These are phyloP conservation scores for Arizona elegans DNA, from an alignment of 2,113 vertebrate genomes.

Conservation along the genomic window DNA sequence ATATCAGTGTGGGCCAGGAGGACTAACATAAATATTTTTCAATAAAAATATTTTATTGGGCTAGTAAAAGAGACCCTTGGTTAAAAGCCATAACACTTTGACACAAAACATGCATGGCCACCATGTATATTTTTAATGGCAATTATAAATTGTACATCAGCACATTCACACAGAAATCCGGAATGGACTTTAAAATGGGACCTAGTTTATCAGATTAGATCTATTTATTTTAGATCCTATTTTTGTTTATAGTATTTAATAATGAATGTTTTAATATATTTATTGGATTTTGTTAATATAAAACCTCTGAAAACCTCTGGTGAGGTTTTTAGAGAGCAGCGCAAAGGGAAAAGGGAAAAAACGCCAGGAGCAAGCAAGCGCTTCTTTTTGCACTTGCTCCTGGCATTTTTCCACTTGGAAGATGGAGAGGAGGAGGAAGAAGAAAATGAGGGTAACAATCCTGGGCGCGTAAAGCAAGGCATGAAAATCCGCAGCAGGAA, in stretches of 20 bases:
- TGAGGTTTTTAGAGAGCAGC: no score
- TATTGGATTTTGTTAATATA: not conserved
- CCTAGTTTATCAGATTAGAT: slow-evolving; percentile 16
- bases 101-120: not conserved
- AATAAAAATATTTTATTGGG: not conserved
- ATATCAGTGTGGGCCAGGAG: not conserved
- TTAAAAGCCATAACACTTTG: not conserved
- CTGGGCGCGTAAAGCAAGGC: no score
- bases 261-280: not conserved
- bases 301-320: no score
- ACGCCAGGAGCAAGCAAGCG: no score
- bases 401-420: no score
- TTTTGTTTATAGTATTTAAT: not conserved
- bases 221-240: not conserved
- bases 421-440: no score
- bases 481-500: no score
- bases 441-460: no score
- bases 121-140: not conserved
- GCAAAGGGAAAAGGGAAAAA: no score
- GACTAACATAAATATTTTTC: not conserved
- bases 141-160: not conserved
- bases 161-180: not conserved
- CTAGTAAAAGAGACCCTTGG: not conserved
- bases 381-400: no score
- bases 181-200: slow-evolving; percentile 5